Evolutionary conservation across 2,888 invertebrate species (phyloP), one percentile per base, ranked within the genome.

Genomic region (Spialia ferax): DNA sequence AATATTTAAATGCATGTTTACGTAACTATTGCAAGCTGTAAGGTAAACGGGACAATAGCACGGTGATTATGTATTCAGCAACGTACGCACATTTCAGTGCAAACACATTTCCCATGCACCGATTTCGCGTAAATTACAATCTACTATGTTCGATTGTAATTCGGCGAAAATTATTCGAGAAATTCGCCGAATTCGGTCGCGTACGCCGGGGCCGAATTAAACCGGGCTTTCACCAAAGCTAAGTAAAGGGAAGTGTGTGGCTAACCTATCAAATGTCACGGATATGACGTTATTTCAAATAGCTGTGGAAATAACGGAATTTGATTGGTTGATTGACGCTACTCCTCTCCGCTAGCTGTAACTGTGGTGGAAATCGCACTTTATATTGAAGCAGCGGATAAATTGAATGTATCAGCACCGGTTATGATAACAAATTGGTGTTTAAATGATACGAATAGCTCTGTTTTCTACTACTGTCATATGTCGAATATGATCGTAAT

Each of bases 81-180:
- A 23, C 50, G 22, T 23, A 61, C 61, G 54, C 61, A 48, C 66
- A 66, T 60, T 66, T 60, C 66, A 66, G 60, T 32, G 59, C 59
- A 60, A 65, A 60, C 60, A 60, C 60, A 45, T 52, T 66, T 66
- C 60, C 60, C 66, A 32, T 32, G 20, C 60, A 66, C 13, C 66
- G 66, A 54, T 60, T 66, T 66, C 66, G 60, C 66, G 66, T 66
- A 66, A 66, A 66, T 66, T 66, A 59, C 60, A 66, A 66, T 66
- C 66, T 66, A 66, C 60, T 55, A 45, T 45, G 66, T 55, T 62
- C 60, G 60, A 66, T 66, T 60, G 66, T 66, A 66, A 66, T 66
- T 66, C 66, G 60, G n/a, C 60, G 66, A 61, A 66, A 66, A 66
- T 66, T 66, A 60, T 66, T 66, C 29, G 42, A 66, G 66, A 66